Conservation (phyloP, 2,888 invertebrate genomes). For the Cerastis rubricosa region DNA sequence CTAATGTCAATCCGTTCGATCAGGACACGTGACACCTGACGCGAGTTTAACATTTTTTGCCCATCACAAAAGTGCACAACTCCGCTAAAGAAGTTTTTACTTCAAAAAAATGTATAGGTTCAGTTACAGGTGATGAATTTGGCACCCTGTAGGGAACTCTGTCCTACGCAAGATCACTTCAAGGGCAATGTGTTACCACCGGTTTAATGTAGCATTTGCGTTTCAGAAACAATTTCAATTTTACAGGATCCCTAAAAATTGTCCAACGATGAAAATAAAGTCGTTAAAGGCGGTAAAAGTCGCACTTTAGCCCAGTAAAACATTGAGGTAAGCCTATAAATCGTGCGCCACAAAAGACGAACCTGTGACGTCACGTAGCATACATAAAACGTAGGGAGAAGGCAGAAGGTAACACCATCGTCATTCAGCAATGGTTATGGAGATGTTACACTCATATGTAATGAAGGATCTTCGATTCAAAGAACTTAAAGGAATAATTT, state of each 20-base stretch:
- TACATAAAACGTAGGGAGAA: conserved; percentile 40
- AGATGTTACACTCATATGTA: conserved; percentile 11
- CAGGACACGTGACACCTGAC: too few species aligned
- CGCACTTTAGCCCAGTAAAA: conserved; percentile 45
- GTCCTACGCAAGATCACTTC: neutral
- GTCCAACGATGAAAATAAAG: conserved; percentile 29
- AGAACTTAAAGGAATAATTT: neutral
- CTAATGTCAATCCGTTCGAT: too few species aligned
- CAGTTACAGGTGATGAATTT: neutral
- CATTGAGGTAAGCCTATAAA: conserved; percentile 47
- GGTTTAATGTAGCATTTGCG: neutral
- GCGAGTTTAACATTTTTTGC: too few species aligned
- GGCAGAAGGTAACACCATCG: conserved; percentile 31
- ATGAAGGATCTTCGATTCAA: conserved; percentile 3
- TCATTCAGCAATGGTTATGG: conserved; percentile 16
- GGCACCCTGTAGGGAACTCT: neutral
- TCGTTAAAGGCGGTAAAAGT: conserved; percentile 21
- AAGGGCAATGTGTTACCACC: neutral
- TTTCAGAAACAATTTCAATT: neutral
- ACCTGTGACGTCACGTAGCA: conserved; percentile 47
- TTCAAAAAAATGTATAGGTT: neutral
- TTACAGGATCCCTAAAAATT: conserved; percentile 7
- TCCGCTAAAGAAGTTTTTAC: too few species aligned
- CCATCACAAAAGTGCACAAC: too few species aligned
- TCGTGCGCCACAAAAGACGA: conserved; percentile 40